Base-by-base conservation (phyloP, 2,113 vertebrate genomes). In the Ahaetulla prasina region DNA sequence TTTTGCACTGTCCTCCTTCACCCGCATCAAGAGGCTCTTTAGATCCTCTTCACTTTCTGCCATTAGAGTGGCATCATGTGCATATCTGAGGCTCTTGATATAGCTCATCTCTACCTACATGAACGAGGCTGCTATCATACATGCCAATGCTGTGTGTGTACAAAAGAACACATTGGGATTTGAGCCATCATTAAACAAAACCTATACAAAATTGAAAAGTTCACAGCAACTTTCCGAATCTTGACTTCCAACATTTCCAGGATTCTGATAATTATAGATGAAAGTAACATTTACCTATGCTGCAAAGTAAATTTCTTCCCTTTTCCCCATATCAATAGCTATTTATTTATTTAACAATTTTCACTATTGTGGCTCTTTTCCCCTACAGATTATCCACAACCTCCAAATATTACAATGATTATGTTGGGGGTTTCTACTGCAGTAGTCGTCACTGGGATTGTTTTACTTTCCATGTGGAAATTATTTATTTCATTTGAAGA, bases 401-500 rank as follows among this genome's bases (percentile, higher is more conserved):
- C 97, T 90, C 99, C 98, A 86, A 98, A 99, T 93, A 98, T 99
- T 91, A 96, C 96, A 8, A 97, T 99, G 98, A 99, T 99, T 92
- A 98, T 99, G 93, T 93, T 99, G 93, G 99, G 98, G 7, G 99
- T 99, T 91, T 98, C 98, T 0, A 97, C 99, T 43, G 98, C 98
- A n/a, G 96, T 99, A 30, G 98, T 99, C 89, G 97, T 98, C 35
- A 99, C 99, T 1, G 99, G 99, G n/a, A 92, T 99, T 27, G 98
- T 98, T 92, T 95, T 99, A 2, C 96, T 99, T 91, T 98, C 96
- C 10, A 99, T 98, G 95, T 99, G 99, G 99, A 99, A 99, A 97
- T 95, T 99, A 80, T 94, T 99, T 90, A 98, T 99, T 90, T 99
- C 98, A 2, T 97, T 98, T 95, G 99, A 99, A 50, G 99, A 99